These are phyloP conservation scores for Xiphorhynchus elegans DNA, from an alignment of 2,113 vertebrate species.

Conservation along the genomic window DNA sequence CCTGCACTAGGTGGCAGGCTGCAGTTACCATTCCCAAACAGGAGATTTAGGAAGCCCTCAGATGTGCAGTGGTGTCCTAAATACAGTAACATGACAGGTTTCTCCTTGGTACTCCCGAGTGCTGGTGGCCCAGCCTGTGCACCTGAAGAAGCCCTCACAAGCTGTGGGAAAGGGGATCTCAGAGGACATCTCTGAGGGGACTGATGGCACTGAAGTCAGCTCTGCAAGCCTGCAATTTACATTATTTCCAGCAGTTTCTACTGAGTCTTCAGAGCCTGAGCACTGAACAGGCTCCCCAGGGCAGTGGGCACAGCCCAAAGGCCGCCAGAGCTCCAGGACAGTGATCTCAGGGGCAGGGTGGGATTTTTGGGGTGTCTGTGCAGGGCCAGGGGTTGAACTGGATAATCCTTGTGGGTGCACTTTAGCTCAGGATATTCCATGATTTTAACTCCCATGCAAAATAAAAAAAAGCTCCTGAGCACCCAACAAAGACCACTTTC, in stretches of 20 bases:
- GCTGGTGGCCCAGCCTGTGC: neutral
- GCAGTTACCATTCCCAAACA: neutral
- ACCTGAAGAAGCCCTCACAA: neutral
- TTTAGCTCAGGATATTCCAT: neutral
- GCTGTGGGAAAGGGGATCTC: neutral
- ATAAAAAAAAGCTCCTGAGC: neutral
- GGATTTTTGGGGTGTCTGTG: neutral
- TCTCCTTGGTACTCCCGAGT: constrained; percentile 24
- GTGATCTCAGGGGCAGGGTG: fast-evolving
- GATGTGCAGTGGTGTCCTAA: constrained; percentile 11
- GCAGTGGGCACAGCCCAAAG: neutral
- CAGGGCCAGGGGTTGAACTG: neutral
- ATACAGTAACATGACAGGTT: constrained; percentile 41
- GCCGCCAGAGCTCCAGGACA: neutral
- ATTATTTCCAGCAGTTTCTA: constrained; percentile 7
- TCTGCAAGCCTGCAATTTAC: neutral
- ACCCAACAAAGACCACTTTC: neutral
- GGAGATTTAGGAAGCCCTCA: neutral
- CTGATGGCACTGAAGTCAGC: neutral
- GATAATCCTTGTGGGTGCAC: neutral
- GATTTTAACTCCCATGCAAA: neutral
- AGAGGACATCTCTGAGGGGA: neutral
- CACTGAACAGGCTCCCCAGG: neutral
- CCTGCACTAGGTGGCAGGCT: constrained; percentile 57
- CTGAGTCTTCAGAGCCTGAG: neutral